Evolutionary conservation across 2,113 vertebrate species (phyloP).

Genomic region (Hylia prasina): DNA sequence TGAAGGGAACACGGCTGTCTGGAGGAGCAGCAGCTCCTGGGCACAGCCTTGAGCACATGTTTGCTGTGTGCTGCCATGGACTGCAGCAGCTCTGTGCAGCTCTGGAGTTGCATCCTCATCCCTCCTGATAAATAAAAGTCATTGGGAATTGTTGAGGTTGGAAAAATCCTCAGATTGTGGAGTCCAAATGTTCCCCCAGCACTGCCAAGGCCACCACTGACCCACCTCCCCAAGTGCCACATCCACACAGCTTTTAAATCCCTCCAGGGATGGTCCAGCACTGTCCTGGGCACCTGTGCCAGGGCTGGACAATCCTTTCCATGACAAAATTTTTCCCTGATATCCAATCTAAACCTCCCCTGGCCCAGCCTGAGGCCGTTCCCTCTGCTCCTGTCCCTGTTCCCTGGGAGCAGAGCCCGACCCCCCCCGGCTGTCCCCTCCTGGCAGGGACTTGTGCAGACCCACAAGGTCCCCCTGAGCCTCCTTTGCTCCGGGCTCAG

Average conservation of each 20-base stretch:
- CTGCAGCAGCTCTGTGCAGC: background rate
- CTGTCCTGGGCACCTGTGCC: background rate
- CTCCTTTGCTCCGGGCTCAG: background rate
- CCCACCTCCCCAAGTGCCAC: background rate
- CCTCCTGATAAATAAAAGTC: background rate
- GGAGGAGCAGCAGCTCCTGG: background rate
- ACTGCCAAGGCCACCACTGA: background rate
- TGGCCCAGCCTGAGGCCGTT: rapidly evolving
- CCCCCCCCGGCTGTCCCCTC: background rate
- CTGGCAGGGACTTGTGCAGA: background rate
- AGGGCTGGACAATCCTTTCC: background rate
- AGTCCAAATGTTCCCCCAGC: background rate
- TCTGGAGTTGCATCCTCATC: background rate
- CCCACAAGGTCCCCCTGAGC: background rate
- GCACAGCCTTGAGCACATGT: rapidly evolving
- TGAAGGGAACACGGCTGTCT: rapidly evolving
- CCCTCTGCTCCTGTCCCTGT: background rate
- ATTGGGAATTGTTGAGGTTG: background rate
- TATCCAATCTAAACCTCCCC: rapidly evolving
- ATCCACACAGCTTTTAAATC: rapidly evolving
- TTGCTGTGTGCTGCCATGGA: background rate
- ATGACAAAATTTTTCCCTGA: rapidly evolving
- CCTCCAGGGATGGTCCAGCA: background rate
- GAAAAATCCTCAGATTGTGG: background rate
- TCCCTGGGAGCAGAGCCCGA: background rate